Base-by-base conservation (phyloP, 2,888 invertebrate species). In the Erebia ligea region DNA sequence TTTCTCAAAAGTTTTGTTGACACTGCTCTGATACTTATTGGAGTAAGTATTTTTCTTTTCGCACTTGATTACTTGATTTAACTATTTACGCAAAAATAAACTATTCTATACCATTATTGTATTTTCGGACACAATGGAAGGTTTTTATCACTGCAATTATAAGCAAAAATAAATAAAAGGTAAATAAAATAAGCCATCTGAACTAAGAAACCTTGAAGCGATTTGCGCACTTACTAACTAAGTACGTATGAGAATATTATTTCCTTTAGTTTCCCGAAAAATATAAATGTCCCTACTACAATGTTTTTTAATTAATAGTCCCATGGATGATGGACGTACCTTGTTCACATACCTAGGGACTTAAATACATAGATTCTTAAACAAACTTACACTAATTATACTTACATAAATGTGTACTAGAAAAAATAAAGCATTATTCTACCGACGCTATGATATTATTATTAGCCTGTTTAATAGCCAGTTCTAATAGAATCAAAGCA, bases 401-500 rank as follows among this genome's bases (percentile, higher is more conserved):
- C 50, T 8, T n/a, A 15, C 13, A 34, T 34, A 6, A 34, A 5
- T 34, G 34, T 34, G 6, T 5, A 34, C 34, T 34, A 34, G 17
- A 9, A 5, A n/a, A 52, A 54, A 52, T 52, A 52, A 54, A 54
- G 10, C 54, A 19, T 17, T 54, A 19, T 54, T 54, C 54, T 54
- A 54, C 8, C 54, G 9, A 54, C 19, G n/a, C 17, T 76, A 70
- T 63, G 75, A 70, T 73, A 45, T 13, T 45, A 72, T 73, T 68
- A 69, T 75, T 77, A 80, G 83, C 77, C 19, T 42, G 56, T 50
- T 54, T 78, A 62, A 86, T 83, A 85, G 83, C 79, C 81, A 80
- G 76, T 79, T 81, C 82, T 86, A 79, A 80, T 84, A 81, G 86
- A 87, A 89, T 91, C 86, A 89, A 88, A 90, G 86, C 89, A 90